These are phyloP conservation scores for Micrastur ruficollis DNA, from an alignment of 2,797 vertebrate genomes.

Conservation along the genomic window DNA sequence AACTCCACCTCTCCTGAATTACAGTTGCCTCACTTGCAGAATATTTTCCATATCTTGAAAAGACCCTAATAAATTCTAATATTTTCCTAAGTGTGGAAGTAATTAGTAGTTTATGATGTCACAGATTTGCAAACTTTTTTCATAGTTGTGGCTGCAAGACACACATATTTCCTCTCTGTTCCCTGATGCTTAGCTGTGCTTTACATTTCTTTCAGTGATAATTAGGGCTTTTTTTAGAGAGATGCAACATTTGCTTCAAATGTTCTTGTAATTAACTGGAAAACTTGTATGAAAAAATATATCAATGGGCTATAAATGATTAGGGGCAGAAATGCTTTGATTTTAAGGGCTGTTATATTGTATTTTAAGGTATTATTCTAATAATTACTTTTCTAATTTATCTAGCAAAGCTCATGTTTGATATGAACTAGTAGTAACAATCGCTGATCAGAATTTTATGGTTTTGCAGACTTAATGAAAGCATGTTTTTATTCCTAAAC, in stretches of 20 bases:
- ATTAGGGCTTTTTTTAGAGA: not conserved
- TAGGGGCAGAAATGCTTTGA: not conserved
- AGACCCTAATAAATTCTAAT: slow-evolving; percentile 38
- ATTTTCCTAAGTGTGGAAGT: slow-evolving; percentile 57
- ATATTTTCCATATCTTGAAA: slow-evolving; percentile 57
- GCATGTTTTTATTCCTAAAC: not conserved
- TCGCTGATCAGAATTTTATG: not conserved
- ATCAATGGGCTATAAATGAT: not conserved
- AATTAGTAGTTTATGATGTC: slow-evolving; percentile 48
- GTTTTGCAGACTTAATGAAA: not conserved
- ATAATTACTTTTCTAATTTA: not conserved
- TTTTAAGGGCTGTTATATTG: not conserved
- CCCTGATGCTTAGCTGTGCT: not conserved
- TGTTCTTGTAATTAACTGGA: not conserved
- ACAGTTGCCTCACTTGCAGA: slow-evolving; percentile 38
- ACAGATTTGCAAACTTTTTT: slow-evolving; percentile 45
- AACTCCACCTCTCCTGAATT: slow-evolving; percentile 19
- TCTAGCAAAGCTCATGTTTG: fast-evolving
- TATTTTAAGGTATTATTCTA: not conserved
- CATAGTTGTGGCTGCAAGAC: slow-evolving; percentile 13
- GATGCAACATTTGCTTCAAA: not conserved
- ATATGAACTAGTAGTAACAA: not conserved
- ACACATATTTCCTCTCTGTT: not conserved
- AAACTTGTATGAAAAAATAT: not conserved
- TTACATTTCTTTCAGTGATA: not conserved